Evolutionary conservation across 2,888 invertebrate genomes (phyloP).

Genomic region (Fabriciana adippe): DNA sequence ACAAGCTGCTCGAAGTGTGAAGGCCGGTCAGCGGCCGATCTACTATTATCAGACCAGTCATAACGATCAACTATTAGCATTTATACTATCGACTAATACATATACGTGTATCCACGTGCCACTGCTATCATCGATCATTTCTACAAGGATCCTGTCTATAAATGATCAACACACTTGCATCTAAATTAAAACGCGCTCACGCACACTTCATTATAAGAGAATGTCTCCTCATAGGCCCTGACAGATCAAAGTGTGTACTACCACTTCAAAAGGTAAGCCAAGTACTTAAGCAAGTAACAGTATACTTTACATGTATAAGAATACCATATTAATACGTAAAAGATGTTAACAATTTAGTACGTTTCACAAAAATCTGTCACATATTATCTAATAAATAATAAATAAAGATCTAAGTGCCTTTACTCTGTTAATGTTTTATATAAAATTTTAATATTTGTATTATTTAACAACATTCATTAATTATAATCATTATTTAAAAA

Average conservation of each 20-base stretch:
- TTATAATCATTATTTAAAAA: too few relatives aligned
- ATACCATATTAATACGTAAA: too few relatives aligned
- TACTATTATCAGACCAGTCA: slow-evolving; percentile 71
- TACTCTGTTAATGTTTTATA: too few relatives aligned
- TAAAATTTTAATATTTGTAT: too few relatives aligned
- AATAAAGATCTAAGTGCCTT: too few relatives aligned
- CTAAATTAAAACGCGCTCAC: slow-evolving; percentile 20
- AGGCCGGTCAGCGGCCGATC: slow-evolving; percentile 80
- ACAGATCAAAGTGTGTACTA: neutral
- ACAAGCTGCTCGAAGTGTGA: slow-evolving; percentile 63
- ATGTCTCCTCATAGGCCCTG: slow-evolving; percentile 30
- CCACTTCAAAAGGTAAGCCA: too few relatives aligned
- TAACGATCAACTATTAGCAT: slow-evolving; percentile 60
- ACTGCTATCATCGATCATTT: slow-evolving; percentile 43
- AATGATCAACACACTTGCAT: slow-evolving; percentile 39
- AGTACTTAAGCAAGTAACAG: too few relatives aligned
- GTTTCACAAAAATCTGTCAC: too few relatives aligned
- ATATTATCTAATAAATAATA: too few relatives aligned
- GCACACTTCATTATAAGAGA: slow-evolving; percentile 29
- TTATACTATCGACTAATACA: slow-evolving; percentile 53
- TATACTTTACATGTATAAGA: too few relatives aligned
- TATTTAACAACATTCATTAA: too few relatives aligned
- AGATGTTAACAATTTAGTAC: too few relatives aligned
- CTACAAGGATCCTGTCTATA: slow-evolving; percentile 31
- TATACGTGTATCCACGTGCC: slow-evolving; percentile 67